phyloP scores from a whole-genome alignment of 2,797 vertebrate genomes.

The Telmatherina bonti region DNA sequence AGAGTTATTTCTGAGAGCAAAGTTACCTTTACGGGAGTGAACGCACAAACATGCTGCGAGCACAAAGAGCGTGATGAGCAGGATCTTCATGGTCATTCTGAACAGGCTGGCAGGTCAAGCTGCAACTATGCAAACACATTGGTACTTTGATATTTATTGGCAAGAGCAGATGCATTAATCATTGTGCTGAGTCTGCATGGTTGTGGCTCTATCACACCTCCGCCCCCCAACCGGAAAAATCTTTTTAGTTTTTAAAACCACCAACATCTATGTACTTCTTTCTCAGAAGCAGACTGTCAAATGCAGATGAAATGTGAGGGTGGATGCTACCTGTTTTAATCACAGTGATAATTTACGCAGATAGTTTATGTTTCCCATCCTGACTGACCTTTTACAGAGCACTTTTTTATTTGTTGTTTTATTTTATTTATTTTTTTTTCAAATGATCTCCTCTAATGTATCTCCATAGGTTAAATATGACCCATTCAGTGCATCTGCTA shows the following conservation, averaged over 20 bases:
- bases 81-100: conserved; percentile 27
- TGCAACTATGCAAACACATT: not conserved
- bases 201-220: conserved; percentile 27
- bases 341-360: not conserved
- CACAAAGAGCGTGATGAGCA: conserved; percentile 25
- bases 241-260: not conserved
- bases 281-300: conserved; percentile 27
- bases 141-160: not conserved
- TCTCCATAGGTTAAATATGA: not conserved
- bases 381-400: not conserved
- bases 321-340: not conserved
- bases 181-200: not conserved
- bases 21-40: not conserved
- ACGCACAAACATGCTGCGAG: not conserved
- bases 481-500: no score
- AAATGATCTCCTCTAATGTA: not conserved
- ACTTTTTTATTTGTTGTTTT: no score
- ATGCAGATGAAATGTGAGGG: not conserved
- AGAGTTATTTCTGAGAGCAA: no score
- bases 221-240: not conserved
- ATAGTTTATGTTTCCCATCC: not conserved
- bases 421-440: no score
- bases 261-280: not conserved
- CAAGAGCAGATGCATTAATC: not conserved
- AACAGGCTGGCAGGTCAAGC: not conserved